Evolutionary conservation across 2,113 vertebrate genomes (phyloP).

Genomic region (Pagrus major): DNA sequence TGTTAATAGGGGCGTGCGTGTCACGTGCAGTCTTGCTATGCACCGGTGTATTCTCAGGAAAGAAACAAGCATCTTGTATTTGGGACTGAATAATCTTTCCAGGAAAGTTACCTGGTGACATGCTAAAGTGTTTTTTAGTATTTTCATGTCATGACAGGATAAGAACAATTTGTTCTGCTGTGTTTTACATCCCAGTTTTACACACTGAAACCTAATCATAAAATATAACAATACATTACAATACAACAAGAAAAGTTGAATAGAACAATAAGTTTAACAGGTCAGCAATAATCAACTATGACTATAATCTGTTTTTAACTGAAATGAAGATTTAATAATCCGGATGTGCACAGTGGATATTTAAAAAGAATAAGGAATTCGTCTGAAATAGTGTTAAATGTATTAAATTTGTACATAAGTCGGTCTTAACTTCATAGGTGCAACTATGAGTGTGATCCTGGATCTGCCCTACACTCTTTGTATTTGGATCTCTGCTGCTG

Average conservation of each 20-base stretch:
- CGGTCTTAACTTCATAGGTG: constrained; percentile 51
- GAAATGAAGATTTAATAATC: background rate
- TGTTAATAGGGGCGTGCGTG: no score
- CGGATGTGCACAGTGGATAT: background rate
- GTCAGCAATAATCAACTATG: background rate
- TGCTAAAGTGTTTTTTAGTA: no score
- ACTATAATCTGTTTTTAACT: background rate
- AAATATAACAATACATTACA: background rate
- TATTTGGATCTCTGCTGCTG: constrained; percentile 71
- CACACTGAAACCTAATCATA: background rate
- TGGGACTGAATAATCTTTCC: no score
- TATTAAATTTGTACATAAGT: background rate
- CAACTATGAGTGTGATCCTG: constrained; percentile 66
- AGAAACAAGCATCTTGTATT: no score
- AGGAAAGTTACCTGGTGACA: no score
- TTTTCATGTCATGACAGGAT: no score
- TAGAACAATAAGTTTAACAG: background rate
- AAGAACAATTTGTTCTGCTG: no score
- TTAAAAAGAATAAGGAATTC: background rate
- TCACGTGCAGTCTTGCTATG: no score
- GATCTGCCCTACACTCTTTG: constrained; percentile 61
- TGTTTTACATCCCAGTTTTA: constrained; percentile 1
- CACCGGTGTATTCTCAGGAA: no score
- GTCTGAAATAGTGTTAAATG: background rate
- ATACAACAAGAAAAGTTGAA: background rate